Evolutionary conservation across 2,797 vertebrate genomes (phyloP), one percentile per base, ranked within the genome.

Genomic region (Melanogrammus aeglefinus): DNA sequence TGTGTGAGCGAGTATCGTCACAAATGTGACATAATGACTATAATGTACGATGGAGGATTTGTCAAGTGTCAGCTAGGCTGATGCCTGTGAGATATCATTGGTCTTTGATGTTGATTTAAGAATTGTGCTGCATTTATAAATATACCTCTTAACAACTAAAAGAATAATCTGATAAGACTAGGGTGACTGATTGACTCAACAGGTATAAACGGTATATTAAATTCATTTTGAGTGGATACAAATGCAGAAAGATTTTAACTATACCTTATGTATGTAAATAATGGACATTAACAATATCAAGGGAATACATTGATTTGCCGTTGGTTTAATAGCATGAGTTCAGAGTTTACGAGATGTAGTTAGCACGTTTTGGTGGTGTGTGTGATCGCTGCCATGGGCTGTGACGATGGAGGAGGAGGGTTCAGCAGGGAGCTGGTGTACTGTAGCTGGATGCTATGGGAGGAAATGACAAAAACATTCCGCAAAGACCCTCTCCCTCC

Each of bases 381-480:
- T 57, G 47, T 57, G 47, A 57, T 6, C 16, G 16, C 35, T 13
- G 75, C 80, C 75, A 79, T 35, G 2, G 70, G 73, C 78, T 78
- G 70, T 44, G 85, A 84, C 86, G 88, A 85, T 72, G 75, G 44
- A 72, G 83, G 81, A 82, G 87, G 80, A 75, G 78, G 33, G 86
- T 88, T 91, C 73, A 81, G 80, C 83, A 75, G 75, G 75, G 39
- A 69, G 82, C 79, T 86, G 69, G 7, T 12, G 2, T 84, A 81
- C 86, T 78, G 85, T 73, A 80, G 81, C 83, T 74, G 75, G 74
- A 38, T 47, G 51, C 82, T 77, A 87, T 10, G 47, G 81, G 83
- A 93, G 92, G 91, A 93, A 93, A 92, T 79, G 78, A 92, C 87
- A 89, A 88, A 87, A 86, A 91, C 83, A 91, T 92, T 91, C 87